Percentiles rank a stretch among this genome's conserved stretches.
Evolutionary conservation across 2,113 vertebrate genomes (phyloP).

Genomic region (Spea multiplicata): DNA sequence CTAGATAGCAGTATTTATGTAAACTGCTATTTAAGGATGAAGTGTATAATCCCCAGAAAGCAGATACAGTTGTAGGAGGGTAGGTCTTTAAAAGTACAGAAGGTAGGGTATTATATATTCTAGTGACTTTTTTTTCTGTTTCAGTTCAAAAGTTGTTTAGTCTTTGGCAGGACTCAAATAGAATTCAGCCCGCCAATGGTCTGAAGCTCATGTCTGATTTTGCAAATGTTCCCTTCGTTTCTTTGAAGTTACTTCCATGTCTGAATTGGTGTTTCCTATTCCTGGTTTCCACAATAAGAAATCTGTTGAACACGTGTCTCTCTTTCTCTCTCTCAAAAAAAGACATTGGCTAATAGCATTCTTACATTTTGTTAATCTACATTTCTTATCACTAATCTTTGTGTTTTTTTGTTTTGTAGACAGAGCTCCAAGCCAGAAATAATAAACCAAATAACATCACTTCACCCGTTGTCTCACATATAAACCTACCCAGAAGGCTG

Average conservation of each 20-base stretch:
- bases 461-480: constrained; percentile 17
- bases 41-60: constrained; percentile 28
- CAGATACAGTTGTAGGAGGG: constrained; percentile 26
- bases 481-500: no score
- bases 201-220: constrained; percentile 62
- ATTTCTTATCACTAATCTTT: constrained; percentile 56
- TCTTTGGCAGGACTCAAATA: constrained; percentile 53
- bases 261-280: constrained; percentile 43
- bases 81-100: constrained; percentile 14
- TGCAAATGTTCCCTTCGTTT: constrained; percentile 65
- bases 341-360: constrained; percentile 40
- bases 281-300: constrained; percentile 43
- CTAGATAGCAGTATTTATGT: constrained; percentile 1
- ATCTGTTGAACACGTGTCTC: constrained; percentile 51
- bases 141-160: constrained; percentile 52
- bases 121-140: constrained; percentile 36
- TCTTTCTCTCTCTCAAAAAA: constrained; percentile 17
- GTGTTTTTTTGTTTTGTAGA: constrained; percentile 52
- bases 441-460: constrained; percentile 48
- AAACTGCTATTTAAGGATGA: constrained; percentile 39
- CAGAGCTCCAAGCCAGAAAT: constrained; percentile 39
- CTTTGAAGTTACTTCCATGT: constrained; percentile 61
- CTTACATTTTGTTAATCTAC: constrained; percentile 49
- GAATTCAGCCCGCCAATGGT: constrained; percentile 58
- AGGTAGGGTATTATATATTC: constrained; percentile 26